Percentiles rank a stretch among this genome's conserved stretches.
Conservation (phyloP, 1,140 invertebrate genomes). For the Procambarus clarkii region DNA sequence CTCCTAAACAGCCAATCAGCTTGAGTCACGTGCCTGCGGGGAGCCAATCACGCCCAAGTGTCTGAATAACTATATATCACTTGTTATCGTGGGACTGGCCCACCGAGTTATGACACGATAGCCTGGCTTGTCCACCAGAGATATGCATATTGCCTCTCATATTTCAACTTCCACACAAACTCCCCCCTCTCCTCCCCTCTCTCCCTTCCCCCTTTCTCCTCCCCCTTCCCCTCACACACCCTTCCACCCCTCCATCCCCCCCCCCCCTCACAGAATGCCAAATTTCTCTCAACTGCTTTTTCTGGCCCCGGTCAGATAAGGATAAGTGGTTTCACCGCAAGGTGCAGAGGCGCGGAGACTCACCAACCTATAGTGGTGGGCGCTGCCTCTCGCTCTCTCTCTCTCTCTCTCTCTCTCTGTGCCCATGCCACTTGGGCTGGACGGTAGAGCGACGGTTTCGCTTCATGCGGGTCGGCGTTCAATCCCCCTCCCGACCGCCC, state of each 20-base stretch:
- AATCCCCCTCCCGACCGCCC: too few species aligned
- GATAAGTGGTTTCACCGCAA: conserved; percentile 63
- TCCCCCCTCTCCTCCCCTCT: background rate
- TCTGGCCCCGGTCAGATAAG: conserved; percentile 69
- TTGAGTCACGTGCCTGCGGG: conserved; percentile 58
- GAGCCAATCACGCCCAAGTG: conserved; percentile 61
- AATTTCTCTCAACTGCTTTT: conserved; percentile 56
- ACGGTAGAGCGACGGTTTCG: too few species aligned
- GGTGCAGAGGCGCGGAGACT: background rate
- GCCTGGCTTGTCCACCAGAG: conserved; percentile 63
- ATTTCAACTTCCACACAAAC: conserved; percentile 53
- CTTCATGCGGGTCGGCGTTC: too few species aligned
- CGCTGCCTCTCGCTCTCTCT: conserved; percentile 16
- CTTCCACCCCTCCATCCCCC: background rate
- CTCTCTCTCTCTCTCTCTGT: too few species aligned
- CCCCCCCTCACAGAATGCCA: conserved; percentile 21
- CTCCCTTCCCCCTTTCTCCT: background rate
- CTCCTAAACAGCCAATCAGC: conserved; percentile 65
- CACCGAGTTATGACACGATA: conserved; percentile 67
- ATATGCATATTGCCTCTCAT: conserved; percentile 70
- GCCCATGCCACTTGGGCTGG: too few species aligned
- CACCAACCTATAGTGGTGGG: too few species aligned
- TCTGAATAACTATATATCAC: conserved; percentile 66
- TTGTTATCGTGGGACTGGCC: conserved; percentile 64
- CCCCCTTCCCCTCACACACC: too few species aligned